A percentile compares a stretch with the other conserved stretches of the same genome.
Evolutionary conservation across 2,888 invertebrate genomes (phyloP).

Genomic region (Aradus depressus): DNA sequence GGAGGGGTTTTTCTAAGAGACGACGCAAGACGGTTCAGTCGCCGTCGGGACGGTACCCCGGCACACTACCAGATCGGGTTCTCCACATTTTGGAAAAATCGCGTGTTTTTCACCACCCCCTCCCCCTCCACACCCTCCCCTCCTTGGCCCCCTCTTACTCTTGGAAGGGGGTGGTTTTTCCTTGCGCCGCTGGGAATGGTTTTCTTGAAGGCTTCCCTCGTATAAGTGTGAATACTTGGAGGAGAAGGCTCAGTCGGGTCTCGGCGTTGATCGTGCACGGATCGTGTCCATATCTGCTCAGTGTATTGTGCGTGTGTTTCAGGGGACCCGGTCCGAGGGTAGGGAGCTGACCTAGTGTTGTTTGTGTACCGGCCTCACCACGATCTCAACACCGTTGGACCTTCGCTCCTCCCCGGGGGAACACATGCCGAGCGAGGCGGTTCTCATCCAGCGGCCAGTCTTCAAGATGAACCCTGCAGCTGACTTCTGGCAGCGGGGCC

Average conservation of each 20-base stretch:
- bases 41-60: slow-evolving; percentile 21
- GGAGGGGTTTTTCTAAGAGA: slow-evolving; percentile 31
- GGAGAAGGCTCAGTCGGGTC: slow-evolving; percentile 24
- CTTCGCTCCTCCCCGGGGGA: slow-evolving; percentile 34
- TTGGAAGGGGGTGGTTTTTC: slow-evolving; percentile 22
- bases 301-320: slow-evolving; percentile 11
- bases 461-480: slow-evolving; percentile 37
- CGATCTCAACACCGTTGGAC: slow-evolving; percentile 35
- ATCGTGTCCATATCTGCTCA: slow-evolving; percentile 8
- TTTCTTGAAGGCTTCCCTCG: slow-evolving; percentile 22
- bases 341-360: slow-evolving; percentile 18
- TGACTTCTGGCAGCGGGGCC: slow-evolving; percentile 39
- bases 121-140: slow-evolving; percentile 17
- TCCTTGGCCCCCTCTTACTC: slow-evolving; percentile 8
- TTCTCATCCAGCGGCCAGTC: slow-evolving; percentile 34
- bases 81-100: slow-evolving; percentile 10
- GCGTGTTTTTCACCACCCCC: slow-evolving; percentile 25
- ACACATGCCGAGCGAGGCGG: slow-evolving; percentile 32
- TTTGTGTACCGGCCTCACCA: slow-evolving; percentile 29
- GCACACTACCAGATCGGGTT: too few relatives aligned
- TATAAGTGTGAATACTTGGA: slow-evolving; percentile 27
- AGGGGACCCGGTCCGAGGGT: slow-evolving; percentile 11
- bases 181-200: slow-evolving; percentile 21
- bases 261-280: slow-evolving; percentile 18
- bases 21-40: slow-evolving; percentile 20